These are phyloP conservation scores for Bombus huntii DNA, from an alignment of 1,140 invertebrate species.

Conservation along the genomic window DNA sequence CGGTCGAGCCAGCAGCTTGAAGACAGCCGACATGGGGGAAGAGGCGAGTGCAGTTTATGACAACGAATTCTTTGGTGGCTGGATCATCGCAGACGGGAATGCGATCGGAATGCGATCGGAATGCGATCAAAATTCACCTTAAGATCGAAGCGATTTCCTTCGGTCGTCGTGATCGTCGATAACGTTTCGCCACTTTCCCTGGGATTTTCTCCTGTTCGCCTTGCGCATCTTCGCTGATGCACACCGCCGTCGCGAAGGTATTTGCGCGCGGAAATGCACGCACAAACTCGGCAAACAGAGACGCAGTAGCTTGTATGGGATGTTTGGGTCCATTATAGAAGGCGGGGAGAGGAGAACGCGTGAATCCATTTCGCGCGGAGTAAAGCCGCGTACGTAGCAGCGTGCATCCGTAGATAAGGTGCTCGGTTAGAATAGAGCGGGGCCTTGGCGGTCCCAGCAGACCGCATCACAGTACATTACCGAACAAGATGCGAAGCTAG, in stretches of 20 bases:
- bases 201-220: not conserved
- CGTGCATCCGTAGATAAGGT: constrained; percentile 64
- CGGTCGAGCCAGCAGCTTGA: constrained; percentile 50
- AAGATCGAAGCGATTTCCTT: constrained; percentile 16
- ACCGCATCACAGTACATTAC: constrained; percentile 67
- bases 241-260: not conserved
- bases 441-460: constrained; percentile 59
- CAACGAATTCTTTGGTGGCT: constrained; percentile 65
- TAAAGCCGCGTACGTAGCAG: not conserved
- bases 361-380: constrained; percentile 22
- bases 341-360: not conserved
- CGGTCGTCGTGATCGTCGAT: constrained; percentile 4
- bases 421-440: constrained; percentile 52
- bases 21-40: not conserved
- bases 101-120: constrained; percentile 55
- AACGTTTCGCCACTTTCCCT: not conserved
- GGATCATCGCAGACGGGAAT: constrained; percentile 58
- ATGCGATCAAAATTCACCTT: constrained; percentile 40
- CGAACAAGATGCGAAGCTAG: constrained; percentile 43
- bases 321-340: constrained; percentile 47
- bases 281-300: constrained; percentile 13
- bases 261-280: constrained; percentile 1
- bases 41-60: constrained; percentile 60
- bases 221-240: no score
- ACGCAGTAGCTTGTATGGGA: constrained; percentile 4